Conservation (phyloP, 2,797 vertebrate genomes). For the Nothura maculosa region DNA sequence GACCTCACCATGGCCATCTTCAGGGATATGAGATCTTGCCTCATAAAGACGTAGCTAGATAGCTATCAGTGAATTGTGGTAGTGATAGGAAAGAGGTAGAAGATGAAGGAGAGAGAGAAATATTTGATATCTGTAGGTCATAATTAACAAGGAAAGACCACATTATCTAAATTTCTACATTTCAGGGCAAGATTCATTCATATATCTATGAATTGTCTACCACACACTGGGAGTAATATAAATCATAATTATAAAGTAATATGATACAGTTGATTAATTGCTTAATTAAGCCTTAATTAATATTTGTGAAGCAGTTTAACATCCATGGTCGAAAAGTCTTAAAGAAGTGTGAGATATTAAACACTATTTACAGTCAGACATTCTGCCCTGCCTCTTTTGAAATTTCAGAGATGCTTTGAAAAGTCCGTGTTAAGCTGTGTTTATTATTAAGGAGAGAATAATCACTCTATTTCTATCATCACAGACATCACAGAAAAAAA, state of each 20-base stretch:
- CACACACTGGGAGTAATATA: constrained; percentile 61
- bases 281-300: constrained; percentile 77
- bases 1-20: not conserved
- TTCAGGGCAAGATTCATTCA: constrained; percentile 51
- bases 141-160: constrained; percentile 41
- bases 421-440: constrained; percentile 28
- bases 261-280: constrained; percentile 73
- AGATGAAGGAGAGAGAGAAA: not conserved
- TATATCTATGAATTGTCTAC: constrained; percentile 57
- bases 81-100: not conserved
- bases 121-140: constrained; percentile 26
- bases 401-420: constrained; percentile 37
- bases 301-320: constrained; percentile 75
- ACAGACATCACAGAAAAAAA: not conserved
- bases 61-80: not conserved
- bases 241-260: constrained; percentile 74
- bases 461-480: not conserved
- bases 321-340: constrained; percentile 58
- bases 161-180: constrained; percentile 61
- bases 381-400: not conserved
- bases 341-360: constrained; percentile 36
- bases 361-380: constrained; percentile 51
- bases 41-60: not conserved
- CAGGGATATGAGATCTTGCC: not conserved
- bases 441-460: constrained; percentile 1